A percentile compares a stretch with the other conserved stretches of the same genome.
Evolutionary conservation across 2,888 invertebrate species (phyloP).

Genomic region (Cremastinae sp.): DNA sequence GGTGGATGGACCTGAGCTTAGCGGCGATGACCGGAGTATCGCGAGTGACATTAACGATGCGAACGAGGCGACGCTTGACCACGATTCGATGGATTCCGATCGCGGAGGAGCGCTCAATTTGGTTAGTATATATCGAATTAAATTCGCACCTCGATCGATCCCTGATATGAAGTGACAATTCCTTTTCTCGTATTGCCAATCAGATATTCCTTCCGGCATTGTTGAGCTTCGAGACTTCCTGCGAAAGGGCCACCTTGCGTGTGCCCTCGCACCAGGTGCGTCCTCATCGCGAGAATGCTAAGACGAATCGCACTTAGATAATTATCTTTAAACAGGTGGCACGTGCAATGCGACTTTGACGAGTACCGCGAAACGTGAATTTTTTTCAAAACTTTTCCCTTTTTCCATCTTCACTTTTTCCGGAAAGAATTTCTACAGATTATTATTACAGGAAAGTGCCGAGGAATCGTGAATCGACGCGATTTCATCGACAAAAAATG

Average conservation of each 20-base stretch:
- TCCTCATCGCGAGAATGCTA: constrained; percentile 23
- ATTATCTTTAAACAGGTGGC: constrained; percentile 28
- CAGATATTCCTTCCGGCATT: constrained; percentile 15
- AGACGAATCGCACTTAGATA: constrained; percentile 11
- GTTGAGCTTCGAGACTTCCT: constrained; percentile 7
- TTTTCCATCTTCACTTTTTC: not conserved
- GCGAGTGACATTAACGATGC: constrained; percentile 82
- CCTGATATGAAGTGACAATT: constrained; percentile 3
- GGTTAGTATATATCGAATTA: constrained; percentile 79
- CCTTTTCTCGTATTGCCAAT: not conserved
- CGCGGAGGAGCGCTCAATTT: constrained; percentile 84
- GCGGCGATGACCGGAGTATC: constrained; percentile 84
- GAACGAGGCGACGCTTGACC: constrained; percentile 81
- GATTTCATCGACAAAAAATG: too few species aligned
- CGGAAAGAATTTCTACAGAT: not conserved
- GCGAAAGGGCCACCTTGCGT: constrained; percentile 36
- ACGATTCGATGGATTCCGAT: constrained; percentile 85
- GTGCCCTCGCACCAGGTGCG: constrained; percentile 42
- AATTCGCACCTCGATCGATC: not conserved
- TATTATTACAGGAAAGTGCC: constrained; percentile 5
- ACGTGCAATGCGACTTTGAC: constrained; percentile 6
- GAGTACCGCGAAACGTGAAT: too few species aligned
- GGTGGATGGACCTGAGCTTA: constrained; percentile 83
- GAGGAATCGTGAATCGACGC: not conserved
- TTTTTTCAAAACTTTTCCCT: not conserved